A percentile compares a stretch with the other conserved stretches of the same genome.
phyloP scores from a whole-genome alignment of 30 jellyfish, hydroid and myxozoan species.

The Hydra vulgaris region DNA sequence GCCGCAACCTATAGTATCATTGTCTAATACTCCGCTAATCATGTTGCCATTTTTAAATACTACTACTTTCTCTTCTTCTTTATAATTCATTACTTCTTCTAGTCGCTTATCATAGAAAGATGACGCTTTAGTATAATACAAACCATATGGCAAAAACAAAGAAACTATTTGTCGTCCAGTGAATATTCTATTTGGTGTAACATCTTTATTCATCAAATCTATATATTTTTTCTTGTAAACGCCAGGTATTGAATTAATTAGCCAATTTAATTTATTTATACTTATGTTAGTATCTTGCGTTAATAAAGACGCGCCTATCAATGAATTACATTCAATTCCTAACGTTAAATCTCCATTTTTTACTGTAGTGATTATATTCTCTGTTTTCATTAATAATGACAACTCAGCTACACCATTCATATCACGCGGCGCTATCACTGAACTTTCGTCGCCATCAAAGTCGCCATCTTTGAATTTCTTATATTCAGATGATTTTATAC shows the following conservation, averaged over 20 bases:
- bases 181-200: not conserved
- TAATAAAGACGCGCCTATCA: not conserved
- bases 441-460: not conserved
- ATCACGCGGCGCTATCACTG: not conserved
- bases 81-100: not conserved
- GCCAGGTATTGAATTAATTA: not conserved
- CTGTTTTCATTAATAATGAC: not conserved
- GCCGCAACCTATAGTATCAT: not conserved
- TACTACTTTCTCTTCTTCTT: not conserved
- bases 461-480: not conserved
- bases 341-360: not conserved
- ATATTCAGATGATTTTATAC: not conserved
- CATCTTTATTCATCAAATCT: not conserved
- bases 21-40: not conserved
- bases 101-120: not conserved
- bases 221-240: not conserved
- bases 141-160: not conserved
- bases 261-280: not conserved
- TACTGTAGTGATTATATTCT: not conserved
- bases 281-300: not conserved
- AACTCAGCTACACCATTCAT: not conserved
- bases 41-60: not conserved
- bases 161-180: not conserved
- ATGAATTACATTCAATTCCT: not conserved
- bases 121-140: not conserved